Base-by-base conservation (phyloP, 2,113 vertebrate species). In the Romanogobio albipinnatus region DNA sequence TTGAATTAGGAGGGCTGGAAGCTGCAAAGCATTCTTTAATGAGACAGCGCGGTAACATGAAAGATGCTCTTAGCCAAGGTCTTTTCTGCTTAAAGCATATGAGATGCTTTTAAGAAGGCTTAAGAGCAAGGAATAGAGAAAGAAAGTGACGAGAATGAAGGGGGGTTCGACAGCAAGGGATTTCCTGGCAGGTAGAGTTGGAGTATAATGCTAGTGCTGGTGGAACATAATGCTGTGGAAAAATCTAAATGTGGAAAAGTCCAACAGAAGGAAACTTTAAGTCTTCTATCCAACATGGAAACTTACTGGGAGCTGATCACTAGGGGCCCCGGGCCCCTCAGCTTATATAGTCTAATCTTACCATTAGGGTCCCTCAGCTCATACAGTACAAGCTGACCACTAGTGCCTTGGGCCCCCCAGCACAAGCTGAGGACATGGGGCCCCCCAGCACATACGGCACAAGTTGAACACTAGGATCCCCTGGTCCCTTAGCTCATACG, bases 1-100 rank as follows among this genome's bases (percentile, higher is more conserved):
- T 90, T 90, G 74, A 89, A 88, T 90, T 84, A 88, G 77, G 85
- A 85, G 58, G 71, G 84, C 82, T 84, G 59, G 84, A 83, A 70
- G 51, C 51, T 81, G 82, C 62, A 78, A 81, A 86, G 75, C 66
- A 61, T 71, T 58, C n/a, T 61, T 77, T 86, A 88, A 90, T 86
- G 76, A 89, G 82, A 87, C 79, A 56, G 71, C 17, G 15, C 11
- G 62, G 33, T 75, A 82, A 83, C 76, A 87, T 81, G 74, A 89
- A 86, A 88, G 86, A 81, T 56, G n/a, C 77, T 85, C 88, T 82
- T 78, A 84, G 73, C 77, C 70, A 47, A 83, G 85, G 76, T 70
- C 61, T 81, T 84, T 80, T 43, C 56, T 82, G 45, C 79, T 79
- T 43, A 64, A 82, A 80, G 29, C 84, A 76, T 36, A 64, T 81